A percentile compares a stretch with the other conserved stretches of the same genome.
These are phyloP conservation scores for Colletes gigas DNA, from an alignment of 1,140 invertebrate species.

Conservation along the genomic window DNA sequence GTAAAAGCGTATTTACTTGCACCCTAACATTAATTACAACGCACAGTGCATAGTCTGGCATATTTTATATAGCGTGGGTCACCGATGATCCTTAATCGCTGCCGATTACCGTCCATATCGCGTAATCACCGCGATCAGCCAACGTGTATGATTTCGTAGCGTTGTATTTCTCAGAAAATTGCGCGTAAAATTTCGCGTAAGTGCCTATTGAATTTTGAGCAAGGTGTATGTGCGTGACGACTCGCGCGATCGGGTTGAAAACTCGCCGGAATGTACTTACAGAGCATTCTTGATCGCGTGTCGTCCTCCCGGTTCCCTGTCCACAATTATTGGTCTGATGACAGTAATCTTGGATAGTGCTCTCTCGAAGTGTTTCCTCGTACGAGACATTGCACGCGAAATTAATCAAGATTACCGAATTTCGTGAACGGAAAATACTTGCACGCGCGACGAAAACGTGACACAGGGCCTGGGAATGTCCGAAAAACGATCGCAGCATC, in stretches of 20 bases:
- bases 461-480: neutral
- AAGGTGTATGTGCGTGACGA: neutral
- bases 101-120: slow-evolving; percentile 6
- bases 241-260: too few species aligned
- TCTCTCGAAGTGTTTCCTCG: slow-evolving; percentile 32
- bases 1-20: too few species aligned
- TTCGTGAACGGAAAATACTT: slow-evolving; percentile 15
- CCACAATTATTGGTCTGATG: slow-evolving; percentile 42
- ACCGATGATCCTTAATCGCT: slow-evolving; percentile 8
- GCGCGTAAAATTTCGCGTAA: slow-evolving; percentile 12
- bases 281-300: slow-evolving; percentile 11
- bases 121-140: slow-evolving; percentile 27
- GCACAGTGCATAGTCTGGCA: neutral
- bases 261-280: neutral
- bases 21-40: slow-evolving; percentile 17
- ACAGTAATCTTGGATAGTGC: slow-evolving; percentile 49
- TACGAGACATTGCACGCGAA: slow-evolving; percentile 4
- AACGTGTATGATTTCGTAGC: neutral
- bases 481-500: neutral
- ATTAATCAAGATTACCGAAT: slow-evolving; percentile 39
- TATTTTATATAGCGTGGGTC: neutral
- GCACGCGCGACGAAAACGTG: neutral
- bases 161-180: slow-evolving; percentile 28
- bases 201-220: neutral
- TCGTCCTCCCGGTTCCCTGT: slow-evolving; percentile 1